A percentile compares a stretch with the other conserved stretches of the same genome.
These are phyloP conservation scores for Phylloscopus whistleri DNA, from an alignment of 2,113 vertebrate genomes.

Conservation along the genomic window DNA sequence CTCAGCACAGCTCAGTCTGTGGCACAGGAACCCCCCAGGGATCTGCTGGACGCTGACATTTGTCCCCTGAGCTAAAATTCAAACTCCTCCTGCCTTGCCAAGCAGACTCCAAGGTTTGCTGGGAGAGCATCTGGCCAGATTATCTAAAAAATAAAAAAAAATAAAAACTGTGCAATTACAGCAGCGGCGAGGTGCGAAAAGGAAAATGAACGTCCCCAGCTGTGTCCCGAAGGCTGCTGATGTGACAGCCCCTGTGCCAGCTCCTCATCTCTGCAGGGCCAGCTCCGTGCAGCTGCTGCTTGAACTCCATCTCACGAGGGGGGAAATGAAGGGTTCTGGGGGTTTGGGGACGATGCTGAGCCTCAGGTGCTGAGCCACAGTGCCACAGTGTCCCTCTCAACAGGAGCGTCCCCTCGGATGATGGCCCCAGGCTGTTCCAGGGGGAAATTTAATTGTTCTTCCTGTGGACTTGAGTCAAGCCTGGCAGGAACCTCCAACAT, in stretches of 20 bases:
- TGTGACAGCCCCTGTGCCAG: background rate
- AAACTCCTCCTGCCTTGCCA: background rate
- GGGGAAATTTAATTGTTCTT: background rate
- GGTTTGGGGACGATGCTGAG: background rate
- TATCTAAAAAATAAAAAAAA: background rate
- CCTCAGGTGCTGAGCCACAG: background rate
- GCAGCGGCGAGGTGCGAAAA: background rate
- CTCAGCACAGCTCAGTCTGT: background rate
- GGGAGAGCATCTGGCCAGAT: conserved; percentile 9
- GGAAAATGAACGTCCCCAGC: background rate
- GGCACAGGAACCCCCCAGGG: background rate
- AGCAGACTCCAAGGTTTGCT: background rate
- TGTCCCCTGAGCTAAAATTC: conserved; percentile 12
- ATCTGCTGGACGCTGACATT: background rate
- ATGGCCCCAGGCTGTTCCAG: background rate
- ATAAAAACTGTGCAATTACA: background rate
- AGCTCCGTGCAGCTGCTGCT: background rate
- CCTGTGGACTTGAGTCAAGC: background rate
- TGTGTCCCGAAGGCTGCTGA: background rate
- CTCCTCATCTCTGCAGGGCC: background rate
- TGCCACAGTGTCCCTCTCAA: background rate
- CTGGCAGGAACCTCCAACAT: background rate
- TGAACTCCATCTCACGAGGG: background rate
- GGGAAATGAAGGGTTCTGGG: background rate
- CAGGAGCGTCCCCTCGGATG: background rate